Evolutionary conservation across 2,113 vertebrate species (phyloP).

Genomic region (Nycticebus coucang): DNA sequence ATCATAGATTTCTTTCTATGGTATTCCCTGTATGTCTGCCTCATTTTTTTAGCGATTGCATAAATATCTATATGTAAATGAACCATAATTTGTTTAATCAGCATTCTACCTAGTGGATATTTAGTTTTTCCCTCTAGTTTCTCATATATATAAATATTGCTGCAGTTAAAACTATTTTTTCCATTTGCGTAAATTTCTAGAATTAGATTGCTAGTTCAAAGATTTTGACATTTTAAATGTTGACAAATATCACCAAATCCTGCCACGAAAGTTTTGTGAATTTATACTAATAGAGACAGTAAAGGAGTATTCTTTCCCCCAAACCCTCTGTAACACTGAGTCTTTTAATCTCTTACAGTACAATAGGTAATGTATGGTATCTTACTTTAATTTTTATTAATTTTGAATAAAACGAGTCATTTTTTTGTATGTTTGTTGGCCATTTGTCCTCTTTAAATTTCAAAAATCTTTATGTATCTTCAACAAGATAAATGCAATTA

Average conservation of each 20-base stretch:
- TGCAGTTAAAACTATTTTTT: neutral
- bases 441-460: neutral
- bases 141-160: neutral
- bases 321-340: neutral
- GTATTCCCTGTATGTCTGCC: neutral
- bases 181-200: neutral
- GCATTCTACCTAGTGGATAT: neutral
- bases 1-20: neutral
- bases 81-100: neutral
- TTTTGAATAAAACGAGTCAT: neutral
- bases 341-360: neutral
- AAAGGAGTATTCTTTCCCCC: neutral
- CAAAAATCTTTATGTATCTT: neutral
- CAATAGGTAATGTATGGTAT: neutral
- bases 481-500: neutral
- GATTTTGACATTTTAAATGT: conserved; percentile 1
- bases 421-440: neutral
- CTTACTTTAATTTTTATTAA: neutral
- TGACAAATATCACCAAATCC: neutral
- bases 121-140: neutral
- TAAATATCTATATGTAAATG: neutral
- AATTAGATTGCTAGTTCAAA: neutral
- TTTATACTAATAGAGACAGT: neutral
- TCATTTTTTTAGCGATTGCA: neutral
- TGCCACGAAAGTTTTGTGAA: neutral